Base-by-base conservation (phyloP, 2,113 vertebrate species). In the Xenopus borealis region DNA sequence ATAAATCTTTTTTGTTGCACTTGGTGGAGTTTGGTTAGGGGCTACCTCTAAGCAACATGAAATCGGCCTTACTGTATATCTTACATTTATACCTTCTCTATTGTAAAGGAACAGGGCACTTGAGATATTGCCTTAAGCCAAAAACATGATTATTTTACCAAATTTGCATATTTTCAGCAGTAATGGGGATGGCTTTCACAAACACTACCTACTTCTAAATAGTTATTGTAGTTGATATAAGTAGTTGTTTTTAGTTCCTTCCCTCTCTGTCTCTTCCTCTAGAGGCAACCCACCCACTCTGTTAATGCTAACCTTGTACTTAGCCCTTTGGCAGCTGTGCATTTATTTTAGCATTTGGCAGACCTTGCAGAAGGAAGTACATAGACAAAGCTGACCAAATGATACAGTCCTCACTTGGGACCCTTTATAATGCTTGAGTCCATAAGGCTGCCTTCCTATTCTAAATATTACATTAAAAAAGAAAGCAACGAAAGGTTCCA, bases 121-220 rank as follows among this genome's bases (percentile, higher is more conserved):
- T 78, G 82, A 88, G 92, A 92, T 93, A 92, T 92, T 91, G 94
- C 93, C 93, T 78, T 80, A 78, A 91, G 93, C 88, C 89, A 87
- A 88, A 89, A 90, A 91, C 87, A 91, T 93, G 92, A 93, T 93
- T 88, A 93, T 87, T 88, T 90, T 89, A 83, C 91, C 89, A 81
- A 85, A 94, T 95, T 92, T 94, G 90, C 94, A 94, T 93, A 88
- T 93, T 92, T 91, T 88, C 91, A 90, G 86, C 91, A 80, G 90
- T 93, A 91, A 93, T 87, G 85, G 90, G 87, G 87, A 83, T 75
- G 83, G 81, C 81, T 90, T 87, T 86, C 84, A 45, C 86, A 74
- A 83, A 85, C 63, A 82, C 90, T 93, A 86, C 77, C 83, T 83
- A 92, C 89, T 90, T 89, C 91, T 86, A 85, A 91, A 91, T 84